Evolutionary conservation across 2,797 vertebrate genomes (phyloP), one percentile per base, ranked within the genome.

Genomic region (Leptodactylus fallax): DNA sequence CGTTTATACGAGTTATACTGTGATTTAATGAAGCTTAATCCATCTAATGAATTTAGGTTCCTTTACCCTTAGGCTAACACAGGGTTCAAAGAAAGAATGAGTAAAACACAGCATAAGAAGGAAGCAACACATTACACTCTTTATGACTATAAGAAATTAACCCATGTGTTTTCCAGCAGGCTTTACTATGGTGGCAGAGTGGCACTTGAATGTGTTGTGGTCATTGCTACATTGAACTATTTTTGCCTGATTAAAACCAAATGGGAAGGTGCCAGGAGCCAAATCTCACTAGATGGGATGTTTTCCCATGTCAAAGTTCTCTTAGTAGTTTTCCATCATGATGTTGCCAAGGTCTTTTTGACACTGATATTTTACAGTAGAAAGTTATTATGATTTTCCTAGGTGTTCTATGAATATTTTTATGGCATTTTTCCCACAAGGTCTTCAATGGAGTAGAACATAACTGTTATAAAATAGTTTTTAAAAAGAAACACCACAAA

Each of bases 101-200:
- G 60, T 19, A 63, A 36, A 85, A 23, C 60, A 19, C 14, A 49
- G 25, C 14, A 27, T 17, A 63, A 63, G 25, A 53, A 83, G 60
- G 80, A 87, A 83, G 58, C 56, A 79, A 21, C 60, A 77, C 17
- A 58, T 74, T 60, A 79, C 3, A 60, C 45, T n/a, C 25, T 83
- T 83, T 79, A 83, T 71, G 27, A 79, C 81, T 14, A 65, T 27
- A 25, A 83, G 47, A 83, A 83, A 76, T 67, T 1, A 72, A 83
- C 47, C 86, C 71, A 77, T 79, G 56, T 85, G 87, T 85, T 77
- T 87, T 83, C 76, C 8, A 67, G 53, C 11, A 58, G 53, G 60
- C 55, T 84, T 51, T 79, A 51, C 67, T 23, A 47, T 14, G 45
- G 49, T 45, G 71, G 56, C 67, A 55, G 65, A 79, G 53, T 71